phyloP scores from a whole-genome alignment of 2,888 invertebrate genomes.

The Drosophila infuscata region DNA sequence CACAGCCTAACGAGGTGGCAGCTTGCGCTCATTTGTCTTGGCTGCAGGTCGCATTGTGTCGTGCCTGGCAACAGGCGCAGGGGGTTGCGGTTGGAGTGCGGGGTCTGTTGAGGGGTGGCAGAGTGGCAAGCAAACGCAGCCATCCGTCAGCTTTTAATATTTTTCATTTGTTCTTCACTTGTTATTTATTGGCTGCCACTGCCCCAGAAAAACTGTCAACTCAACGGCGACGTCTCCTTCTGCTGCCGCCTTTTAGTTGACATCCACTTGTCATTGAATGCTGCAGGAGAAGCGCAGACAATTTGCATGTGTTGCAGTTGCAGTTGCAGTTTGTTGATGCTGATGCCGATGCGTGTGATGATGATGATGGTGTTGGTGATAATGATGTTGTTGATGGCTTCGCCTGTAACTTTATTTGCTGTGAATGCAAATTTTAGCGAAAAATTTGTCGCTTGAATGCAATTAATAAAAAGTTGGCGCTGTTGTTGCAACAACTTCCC shows the following conservation, averaged over 20 bases:
- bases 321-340: constrained; percentile 41
- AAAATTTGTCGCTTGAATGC: constrained; percentile 75
- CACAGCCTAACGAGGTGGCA: constrained; percentile 41
- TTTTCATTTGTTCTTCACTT: constrained; percentile 80
- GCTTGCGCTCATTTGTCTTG: constrained; percentile 65
- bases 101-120: neutral
- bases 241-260: constrained; percentile 49
- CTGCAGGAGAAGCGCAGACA: constrained; percentile 34
- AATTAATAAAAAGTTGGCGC: constrained; percentile 79
- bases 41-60: constrained; percentile 48
- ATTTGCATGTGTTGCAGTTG: constrained; percentile 72
- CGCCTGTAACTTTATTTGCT: constrained; percentile 69
- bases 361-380: constrained; percentile 33
- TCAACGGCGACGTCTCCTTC: constrained; percentile 19
- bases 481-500: constrained; percentile 43
- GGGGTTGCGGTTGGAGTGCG: neutral
- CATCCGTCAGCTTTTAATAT: constrained; percentile 84
- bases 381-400: constrained; percentile 56
- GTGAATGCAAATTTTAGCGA: constrained; percentile 56
- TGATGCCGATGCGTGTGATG: neutral
- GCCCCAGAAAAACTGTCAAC: constrained; percentile 44
- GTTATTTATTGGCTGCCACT: constrained; percentile 73
- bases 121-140: constrained; percentile 54
- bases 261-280: constrained; percentile 75
- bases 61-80: neutral